Base-by-base conservation (phyloP, 2,888 invertebrate species). In the Ochropleura plecta region DNA sequence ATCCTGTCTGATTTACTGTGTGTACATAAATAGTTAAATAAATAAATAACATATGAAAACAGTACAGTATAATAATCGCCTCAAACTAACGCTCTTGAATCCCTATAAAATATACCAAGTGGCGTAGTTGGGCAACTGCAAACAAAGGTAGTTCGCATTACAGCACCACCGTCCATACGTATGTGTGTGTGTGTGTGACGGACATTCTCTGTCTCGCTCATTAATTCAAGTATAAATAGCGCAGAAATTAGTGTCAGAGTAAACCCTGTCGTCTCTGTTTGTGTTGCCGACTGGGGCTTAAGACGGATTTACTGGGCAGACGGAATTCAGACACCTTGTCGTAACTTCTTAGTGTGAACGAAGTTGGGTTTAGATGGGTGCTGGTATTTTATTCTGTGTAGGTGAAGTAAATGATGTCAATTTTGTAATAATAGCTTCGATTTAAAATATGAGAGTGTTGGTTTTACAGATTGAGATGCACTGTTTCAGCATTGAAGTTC, bases 161-260 rank as follows among this genome's bases (percentile, higher is more conserved):
- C 65, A 59, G 79, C 79, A 76, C 76, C 42, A 69, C 59, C 40
- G n/a, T 70, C 48, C 40, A 65, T 60, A 46, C 68, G 55, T 75
- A 57, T 64, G 70, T 51, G 62, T 65, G 14, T 66, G 63, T 30
- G 44, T 65, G 18, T 73, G 48, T 73, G 68, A 76, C 68, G 64
- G 30, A 80, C 83, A 70, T 82, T n/a, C 68, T 80, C 80, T 53
- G 42, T 82, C 73, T 73, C 82, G 16, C 80, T 82, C 83, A 80
- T 83, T 79, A 79, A 83, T 82, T 80, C 70, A 70, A 80, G 80
- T 83, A 82, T 83, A 70, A 83, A 83, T 80, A 83, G 83, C 48
- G 67, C 40, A 72, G 80, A 82, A 83, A 82, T 82, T 80, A 40
- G 70, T 80, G 84, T 73, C 59, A 65, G 73, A 62, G 62, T 82